Evolutionary conservation across 2,888 invertebrate species (phyloP).

Genomic region (Hypsopygia costalis): DNA sequence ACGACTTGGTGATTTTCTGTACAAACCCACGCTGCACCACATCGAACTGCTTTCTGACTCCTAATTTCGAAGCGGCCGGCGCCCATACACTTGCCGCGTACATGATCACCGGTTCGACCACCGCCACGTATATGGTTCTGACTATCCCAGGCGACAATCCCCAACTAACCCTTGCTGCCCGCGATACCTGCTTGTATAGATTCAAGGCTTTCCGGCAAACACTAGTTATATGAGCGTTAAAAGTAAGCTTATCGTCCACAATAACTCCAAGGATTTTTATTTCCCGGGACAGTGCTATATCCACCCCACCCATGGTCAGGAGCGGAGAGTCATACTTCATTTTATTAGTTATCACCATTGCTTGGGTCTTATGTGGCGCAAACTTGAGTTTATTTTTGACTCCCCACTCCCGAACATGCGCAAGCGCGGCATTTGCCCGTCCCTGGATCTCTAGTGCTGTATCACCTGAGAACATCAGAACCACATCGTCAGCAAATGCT

Average conservation of each 20-base stretch:
- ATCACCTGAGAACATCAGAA: no score
- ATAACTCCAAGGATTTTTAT: slow-evolving; percentile 6
- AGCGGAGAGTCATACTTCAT: slow-evolving; percentile 2
- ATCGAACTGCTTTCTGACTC: neutral
- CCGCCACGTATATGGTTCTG: no score
- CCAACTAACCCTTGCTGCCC: no score
- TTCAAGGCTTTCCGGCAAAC: no score
- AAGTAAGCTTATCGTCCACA: slow-evolving; percentile 4
- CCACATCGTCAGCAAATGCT: no score
- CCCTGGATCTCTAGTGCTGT: slow-evolving; percentile 4
- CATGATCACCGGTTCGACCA: no score
- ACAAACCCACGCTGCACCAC: neutral
- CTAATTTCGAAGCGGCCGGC: neutral
- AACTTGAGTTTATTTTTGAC: slow-evolving; percentile 14
- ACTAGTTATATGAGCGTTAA: no score
- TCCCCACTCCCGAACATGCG: slow-evolving; percentile 12
- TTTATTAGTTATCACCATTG: neutral
- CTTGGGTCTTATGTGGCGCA: slow-evolving; percentile 9
- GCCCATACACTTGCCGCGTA: no score
- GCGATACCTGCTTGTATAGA: no score
- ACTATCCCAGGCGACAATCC: no score
- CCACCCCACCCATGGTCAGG: slow-evolving; percentile 1
- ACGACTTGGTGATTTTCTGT: neutral
- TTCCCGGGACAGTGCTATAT: neutral
- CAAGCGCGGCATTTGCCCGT: slow-evolving; percentile 11